Base-by-base conservation (phyloP, 2,888 invertebrate species). In the Cheilosia vernalis region DNA sequence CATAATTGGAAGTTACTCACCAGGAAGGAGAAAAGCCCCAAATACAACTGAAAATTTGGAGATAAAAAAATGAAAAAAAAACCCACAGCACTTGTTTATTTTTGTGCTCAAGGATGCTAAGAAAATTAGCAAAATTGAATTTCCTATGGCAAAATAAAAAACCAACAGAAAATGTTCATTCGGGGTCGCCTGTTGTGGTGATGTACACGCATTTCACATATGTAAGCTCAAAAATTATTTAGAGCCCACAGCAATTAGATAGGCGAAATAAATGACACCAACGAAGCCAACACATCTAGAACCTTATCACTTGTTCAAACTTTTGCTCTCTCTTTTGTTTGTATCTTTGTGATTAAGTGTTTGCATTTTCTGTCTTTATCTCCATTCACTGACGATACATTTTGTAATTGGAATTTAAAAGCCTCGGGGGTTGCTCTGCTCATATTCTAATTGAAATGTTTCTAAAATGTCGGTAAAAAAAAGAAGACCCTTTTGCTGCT, bases 251-350 rank as follows among this genome's bases (percentile, higher is more conserved):
- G 33, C 33, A 33, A 10, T 33, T 33, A 33, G 33, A 10, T 10
- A 3, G 37, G 37, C 13, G 1, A 37, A 13, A 37, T 37, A 4
- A 13, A 4, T 13, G 0, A 37, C 37, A 10, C 37, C 13, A 9
- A 9, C 53, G 7, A 60, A 61, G 17, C 15, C 44, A 58, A 27
- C 55, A 55, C 55, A 24, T 69, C 19, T 56, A 42, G 61, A 74
- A 63, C n/a, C 44, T 63, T 74, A 70, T 72, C 55, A 72, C 60
- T 70, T 82, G 58, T 58, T 70, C 47, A 66, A 76, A 72, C 17
- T 64, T n/a, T 42, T 49, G 33, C 24, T 49, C 51, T 30, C 17
- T 19, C 17, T 24, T 24, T 15, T 69, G 42, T 49, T 13, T 60
- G 58, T 64, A 51, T 60, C 4, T 53, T 55, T 19, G 30, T 76